Base-by-base conservation (phyloP, 1,140 invertebrate species). In the Magallana ariakensis region DNA sequence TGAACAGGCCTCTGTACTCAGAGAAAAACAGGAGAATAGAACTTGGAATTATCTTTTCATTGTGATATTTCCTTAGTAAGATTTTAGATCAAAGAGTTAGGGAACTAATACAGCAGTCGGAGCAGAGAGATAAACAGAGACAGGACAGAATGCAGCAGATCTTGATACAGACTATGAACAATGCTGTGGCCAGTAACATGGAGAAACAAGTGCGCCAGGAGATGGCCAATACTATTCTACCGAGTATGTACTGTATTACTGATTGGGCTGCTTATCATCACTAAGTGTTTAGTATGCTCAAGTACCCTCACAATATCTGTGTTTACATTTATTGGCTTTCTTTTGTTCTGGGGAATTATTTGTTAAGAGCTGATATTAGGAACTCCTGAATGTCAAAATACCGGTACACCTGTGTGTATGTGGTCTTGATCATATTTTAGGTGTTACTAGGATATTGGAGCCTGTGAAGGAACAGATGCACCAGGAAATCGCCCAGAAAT, bases 401-500 rank as follows among this genome's bases (percentile, higher is more conserved):
- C n/a, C n/a, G n/a, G n/a, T n/a, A 46, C 1, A 46, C 33, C 33
- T 46, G 2, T 46, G 33, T 46, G 33, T 46, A 46, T 3, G 33
- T 46, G 33, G 33, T 46, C 33, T 46, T 46, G 0, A 46, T 33
- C 1, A 19, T 87, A 26, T 84, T 86, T 9, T 89, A 95, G 95
- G 89, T 88, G 86, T 95, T 10, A 90, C 92, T n/a, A 92, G 90
- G 84, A 87, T 92, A 57, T 94, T 98, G 93, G 96, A 97, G 92
- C 95, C 96, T 86, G 93, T 97, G 89, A 95, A 96, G 93, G 95
- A 96, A 89, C 95, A 97, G 94, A 92, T 98, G 91, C 96, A 97
- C 93, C 94, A 96, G 86, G 96, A 97, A 92, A 94, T 97, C 15
- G 95, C 96, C 19, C 96, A 96, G 92, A 97, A 97, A 93, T 93